A percentile compares a stretch with the other conserved stretches of the same genome.
phyloP scores from a whole-genome alignment of 2,797 vertebrate species.

The Jordanella pulchra region DNA sequence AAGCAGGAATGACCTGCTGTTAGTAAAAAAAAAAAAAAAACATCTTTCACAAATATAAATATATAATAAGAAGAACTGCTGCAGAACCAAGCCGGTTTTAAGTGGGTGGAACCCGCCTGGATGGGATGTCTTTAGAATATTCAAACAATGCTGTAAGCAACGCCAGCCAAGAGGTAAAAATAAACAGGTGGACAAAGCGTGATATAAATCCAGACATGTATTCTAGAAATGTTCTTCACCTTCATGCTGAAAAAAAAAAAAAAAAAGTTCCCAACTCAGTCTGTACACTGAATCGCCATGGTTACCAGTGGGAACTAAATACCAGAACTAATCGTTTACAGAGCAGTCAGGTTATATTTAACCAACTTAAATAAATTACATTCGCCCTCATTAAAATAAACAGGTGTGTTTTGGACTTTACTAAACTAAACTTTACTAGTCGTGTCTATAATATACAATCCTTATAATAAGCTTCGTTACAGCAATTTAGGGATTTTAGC shows the following conservation, averaged over 20 bases:
- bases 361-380: neutral
- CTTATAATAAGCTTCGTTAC: too few species aligned
- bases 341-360: neutral
- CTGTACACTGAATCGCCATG: neutral
- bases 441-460: neutral
- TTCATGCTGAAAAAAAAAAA: neutral
- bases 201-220: conserved; percentile 2
- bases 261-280: neutral
- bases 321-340: neutral
- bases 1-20: neutral
- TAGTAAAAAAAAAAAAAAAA: neutral
- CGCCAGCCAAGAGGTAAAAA: conserved; percentile 8
- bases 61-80: neutral
- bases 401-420: neutral
- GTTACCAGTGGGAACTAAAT: neutral
- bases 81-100: neutral
- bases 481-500: neutral
- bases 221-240: neutral
- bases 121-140: neutral
- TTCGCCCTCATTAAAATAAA: neutral
- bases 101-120: neutral
- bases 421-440: too few species aligned
- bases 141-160: neutral
- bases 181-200: neutral
- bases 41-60: neutral